phyloP scores from a whole-genome alignment of 2,797 vertebrate genomes.

The Hybognathus amarus region DNA sequence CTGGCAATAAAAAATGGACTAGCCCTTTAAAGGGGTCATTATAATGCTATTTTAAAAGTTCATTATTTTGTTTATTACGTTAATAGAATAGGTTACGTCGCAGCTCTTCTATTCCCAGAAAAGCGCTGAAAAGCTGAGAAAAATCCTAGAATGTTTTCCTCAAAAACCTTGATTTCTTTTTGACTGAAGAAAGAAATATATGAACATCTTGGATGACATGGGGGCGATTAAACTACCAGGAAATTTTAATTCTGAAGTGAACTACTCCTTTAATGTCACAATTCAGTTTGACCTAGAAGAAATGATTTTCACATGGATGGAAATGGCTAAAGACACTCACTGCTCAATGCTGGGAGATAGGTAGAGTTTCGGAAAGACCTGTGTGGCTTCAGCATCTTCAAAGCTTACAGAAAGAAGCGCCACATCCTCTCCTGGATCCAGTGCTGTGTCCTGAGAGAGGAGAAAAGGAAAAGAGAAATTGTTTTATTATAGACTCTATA shows the following conservation, averaged over 20 bases:
- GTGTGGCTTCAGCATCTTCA: constrained; percentile 95
- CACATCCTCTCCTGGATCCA: constrained; percentile 97
- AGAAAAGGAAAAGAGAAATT: not conserved
- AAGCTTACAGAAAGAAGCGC: constrained; percentile 97
- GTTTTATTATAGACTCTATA: not conserved
- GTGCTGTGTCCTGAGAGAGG: constrained; percentile 85
- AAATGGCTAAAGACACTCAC: constrained; percentile 77
- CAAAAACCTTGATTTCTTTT: too few relatives aligned
- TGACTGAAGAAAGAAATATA: too few relatives aligned
- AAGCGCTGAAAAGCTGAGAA: not conserved
- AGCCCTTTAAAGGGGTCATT: too few relatives aligned
- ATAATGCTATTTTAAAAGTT: too few relatives aligned
- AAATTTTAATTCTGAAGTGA: too few relatives aligned
- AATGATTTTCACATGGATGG: not conserved
- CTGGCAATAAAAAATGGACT: too few relatives aligned
- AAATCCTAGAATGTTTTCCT: too few relatives aligned
- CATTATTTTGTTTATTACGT: too few relatives aligned
- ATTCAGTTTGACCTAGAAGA: not conserved
- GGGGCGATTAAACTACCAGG: too few relatives aligned
- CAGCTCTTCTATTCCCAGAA: not conserved
- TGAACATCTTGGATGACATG: too few relatives aligned
- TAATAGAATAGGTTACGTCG: too few relatives aligned
- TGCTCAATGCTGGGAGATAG: constrained; percentile 97
- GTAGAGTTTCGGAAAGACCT: constrained; percentile 96
- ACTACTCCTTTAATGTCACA: too few relatives aligned